These are phyloP conservation scores for Cathartes aura DNA, from an alignment of 2,113 vertebrate genomes.

Conservation along the genomic window DNA sequence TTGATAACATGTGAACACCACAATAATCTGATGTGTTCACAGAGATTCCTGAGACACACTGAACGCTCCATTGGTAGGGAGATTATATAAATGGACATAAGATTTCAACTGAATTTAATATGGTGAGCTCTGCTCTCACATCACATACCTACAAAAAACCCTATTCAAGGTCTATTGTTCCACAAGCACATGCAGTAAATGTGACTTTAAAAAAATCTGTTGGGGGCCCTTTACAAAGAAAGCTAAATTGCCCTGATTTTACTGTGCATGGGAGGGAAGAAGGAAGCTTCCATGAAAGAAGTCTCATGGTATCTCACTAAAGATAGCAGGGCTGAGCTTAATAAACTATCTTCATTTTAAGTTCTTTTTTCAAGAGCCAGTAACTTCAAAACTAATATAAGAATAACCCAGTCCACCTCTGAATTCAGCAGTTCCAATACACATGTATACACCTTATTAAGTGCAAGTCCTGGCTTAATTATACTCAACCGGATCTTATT, in stretches of 20 bases:
- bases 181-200: neutral
- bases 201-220: neutral
- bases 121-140: neutral
- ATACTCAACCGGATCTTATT: neutral
- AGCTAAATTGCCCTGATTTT: neutral
- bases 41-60: neutral
- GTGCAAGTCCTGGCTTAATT: neutral
- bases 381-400: neutral
- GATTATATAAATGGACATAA: neutral
- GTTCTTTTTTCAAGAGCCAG: neutral
- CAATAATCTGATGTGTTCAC: neutral
- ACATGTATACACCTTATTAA: neutral
- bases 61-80: neutral
- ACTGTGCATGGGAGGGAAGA: neutral
- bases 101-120: neutral
- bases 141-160: neutral
- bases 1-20: neutral
- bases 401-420: neutral
- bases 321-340: neutral
- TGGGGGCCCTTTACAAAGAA: neutral
- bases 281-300: neutral
- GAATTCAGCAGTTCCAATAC: neutral
- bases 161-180: neutral
- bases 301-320: neutral
- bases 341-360: neutral